Percentiles rank a stretch among this genome's conserved stretches.
These are phyloP conservation scores for Rambutsinella grinnellia DNA, from an alignment of 2,888 invertebrate genomes.

Conservation along the genomic window DNA sequence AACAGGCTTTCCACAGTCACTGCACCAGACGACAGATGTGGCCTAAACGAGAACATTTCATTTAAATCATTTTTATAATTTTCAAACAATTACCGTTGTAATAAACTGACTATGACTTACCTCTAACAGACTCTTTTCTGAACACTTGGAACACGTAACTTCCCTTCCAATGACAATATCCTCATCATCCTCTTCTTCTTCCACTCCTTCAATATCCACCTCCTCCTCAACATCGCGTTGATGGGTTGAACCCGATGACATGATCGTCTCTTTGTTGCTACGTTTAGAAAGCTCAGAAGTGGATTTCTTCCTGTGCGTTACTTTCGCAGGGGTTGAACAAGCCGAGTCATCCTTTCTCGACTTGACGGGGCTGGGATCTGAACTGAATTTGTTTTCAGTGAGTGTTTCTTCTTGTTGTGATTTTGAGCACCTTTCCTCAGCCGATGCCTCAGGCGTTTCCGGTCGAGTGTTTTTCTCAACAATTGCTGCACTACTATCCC, in stretches of 20 bases:
- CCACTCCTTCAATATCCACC: conserved; percentile 40
- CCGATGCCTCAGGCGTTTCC: conserved; percentile 44
- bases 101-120: conserved; percentile 4
- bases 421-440: conserved; percentile 39
- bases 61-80: not conserved
- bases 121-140: conserved; percentile 41
- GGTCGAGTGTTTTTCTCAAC: conserved; percentile 35
- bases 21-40: conserved; percentile 55
- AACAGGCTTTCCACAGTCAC: conserved; percentile 60
- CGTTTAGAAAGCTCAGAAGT: conserved; percentile 34
- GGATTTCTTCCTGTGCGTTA: conserved; percentile 35
- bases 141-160: conserved; percentile 45
- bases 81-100: not conserved
- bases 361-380: not conserved
- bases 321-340: conserved; percentile 19
- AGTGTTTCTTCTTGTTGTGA: conserved; percentile 7
- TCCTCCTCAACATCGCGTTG: conserved; percentile 24
- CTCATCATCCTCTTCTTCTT: conserved; percentile 34
- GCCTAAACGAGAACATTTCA: conserved; percentile 41
- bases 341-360: not conserved
- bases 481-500: not conserved
- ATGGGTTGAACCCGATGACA: not conserved
- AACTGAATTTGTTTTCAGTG: conserved; percentile 3
- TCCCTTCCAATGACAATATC: conserved; percentile 44
- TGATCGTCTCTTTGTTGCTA: conserved; percentile 34